Evolutionary conservation across 1,140 invertebrate genomes (phyloP).

Genomic region (Adoxophyes honmai): DNA sequence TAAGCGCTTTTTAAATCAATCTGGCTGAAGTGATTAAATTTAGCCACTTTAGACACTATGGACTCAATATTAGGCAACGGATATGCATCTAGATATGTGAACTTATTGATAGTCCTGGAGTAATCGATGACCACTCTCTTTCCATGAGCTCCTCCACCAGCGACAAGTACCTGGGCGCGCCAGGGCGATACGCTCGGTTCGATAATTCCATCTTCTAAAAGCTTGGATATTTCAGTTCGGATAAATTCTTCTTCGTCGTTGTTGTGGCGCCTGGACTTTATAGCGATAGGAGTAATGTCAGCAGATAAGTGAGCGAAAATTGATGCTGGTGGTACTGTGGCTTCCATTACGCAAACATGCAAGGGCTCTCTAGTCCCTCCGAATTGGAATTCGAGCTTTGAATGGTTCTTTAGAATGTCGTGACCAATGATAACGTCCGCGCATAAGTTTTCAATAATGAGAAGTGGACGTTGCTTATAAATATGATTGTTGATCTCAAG

Average conservation of each 20-base stretch:
- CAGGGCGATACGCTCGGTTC: neutral
- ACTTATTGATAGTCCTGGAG: constrained; percentile 22
- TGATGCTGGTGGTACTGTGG: neutral
- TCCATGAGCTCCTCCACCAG: neutral
- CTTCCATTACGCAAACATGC: neutral
- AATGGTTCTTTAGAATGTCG: neutral
- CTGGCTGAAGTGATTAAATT: constrained; percentile 8
- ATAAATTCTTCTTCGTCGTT: neutral
- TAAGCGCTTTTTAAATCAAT: constrained; percentile 10
- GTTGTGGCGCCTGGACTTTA: neutral
- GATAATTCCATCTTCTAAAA: neutral
- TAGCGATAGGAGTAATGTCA: neutral
- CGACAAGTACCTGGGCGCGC: neutral
- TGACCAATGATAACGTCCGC: constrained; percentile 21
- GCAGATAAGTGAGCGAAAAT: neutral
- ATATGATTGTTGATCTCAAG: constrained; percentile 20
- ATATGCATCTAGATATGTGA: constrained; percentile 23
- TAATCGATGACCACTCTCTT: constrained; percentile 10
- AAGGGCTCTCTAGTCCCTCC: neutral
- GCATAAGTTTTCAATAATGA: constrained; percentile 20
- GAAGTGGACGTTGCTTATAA: constrained; percentile 20
- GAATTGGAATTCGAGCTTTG: neutral
- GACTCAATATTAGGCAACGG: constrained; percentile 21
- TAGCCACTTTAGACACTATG: constrained; percentile 5
- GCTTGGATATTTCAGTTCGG: neutral